Base-by-base conservation (phyloP, 2,797 vertebrate species). In the Pyrocephalus nanus region DNA sequence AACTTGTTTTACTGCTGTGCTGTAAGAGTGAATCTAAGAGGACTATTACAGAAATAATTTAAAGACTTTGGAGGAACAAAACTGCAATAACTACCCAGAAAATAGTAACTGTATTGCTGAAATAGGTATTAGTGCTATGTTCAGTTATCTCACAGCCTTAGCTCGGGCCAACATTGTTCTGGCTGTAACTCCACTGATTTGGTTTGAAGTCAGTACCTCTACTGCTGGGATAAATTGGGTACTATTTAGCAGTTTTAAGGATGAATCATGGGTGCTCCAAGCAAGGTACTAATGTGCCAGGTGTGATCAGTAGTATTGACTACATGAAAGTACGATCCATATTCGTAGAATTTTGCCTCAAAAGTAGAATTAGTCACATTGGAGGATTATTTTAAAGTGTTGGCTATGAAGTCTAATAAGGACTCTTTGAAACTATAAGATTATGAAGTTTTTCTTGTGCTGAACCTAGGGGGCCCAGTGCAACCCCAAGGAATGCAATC, bases 401-500 rank as follows among this genome's bases (percentile, higher is more conserved):
- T 96, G 95, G 95, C 22, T 74, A 25, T 96, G 95, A 96, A 96
- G 94, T 97, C 95, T 97, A 86, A 9, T 94, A 90, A 91, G 97
- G 93, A 80, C 89, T 96, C 97, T 97, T 96, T 97, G 96, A 96
- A 90, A 91, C 67, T 95, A 97, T 98, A 97, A 97, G 98, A 96
- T 98, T 94, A 97, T 98, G 93, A 98, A 98, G 96, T 98, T 98
- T 98, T 96, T 98, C 96, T 98, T 98, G 96, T 99, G 79, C 98
- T 97, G 96, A 98, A 98, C 96, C 97, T 98, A 99, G 99, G 99
- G 97, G 99, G 98, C 95, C 97, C 99, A 97, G 97, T 98, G 97
- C 99, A 99, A 98, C 98, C 98, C 97, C 98, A 99, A 98, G 98
- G 97, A 98, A 98, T 97, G 96, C 98, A 98, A 96, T 98, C 97